These are phyloP conservation scores for Dryomyza anilis DNA, from an alignment of 2,888 invertebrate genomes.

Conservation along the genomic window DNA sequence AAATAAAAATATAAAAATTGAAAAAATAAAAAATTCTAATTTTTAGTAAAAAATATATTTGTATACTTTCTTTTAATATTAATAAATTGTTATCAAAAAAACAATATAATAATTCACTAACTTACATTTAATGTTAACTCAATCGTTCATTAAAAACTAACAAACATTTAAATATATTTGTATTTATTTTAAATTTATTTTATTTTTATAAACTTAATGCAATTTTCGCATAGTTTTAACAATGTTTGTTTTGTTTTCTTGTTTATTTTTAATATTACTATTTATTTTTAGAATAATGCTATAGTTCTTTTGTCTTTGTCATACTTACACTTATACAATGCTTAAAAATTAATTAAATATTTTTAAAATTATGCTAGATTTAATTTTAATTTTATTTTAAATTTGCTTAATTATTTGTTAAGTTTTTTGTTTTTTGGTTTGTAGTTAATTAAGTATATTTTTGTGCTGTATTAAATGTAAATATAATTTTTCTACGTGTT, in stretches of 20 bases:
- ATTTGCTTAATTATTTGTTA: conserved; percentile 16
- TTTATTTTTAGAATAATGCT: conserved; percentile 12
- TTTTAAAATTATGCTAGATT: background rate
- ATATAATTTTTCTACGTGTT: conserved; percentile 25
- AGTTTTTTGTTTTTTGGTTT: background rate
- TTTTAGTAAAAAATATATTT: too few relatives aligned
- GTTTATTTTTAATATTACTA: conserved; percentile 15
- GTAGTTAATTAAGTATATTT: conserved; percentile 1
- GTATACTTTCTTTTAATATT: too few relatives aligned
- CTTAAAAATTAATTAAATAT: too few relatives aligned
- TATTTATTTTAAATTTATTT: too few relatives aligned
- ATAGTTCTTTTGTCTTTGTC: background rate
- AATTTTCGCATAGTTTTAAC: too few relatives aligned
- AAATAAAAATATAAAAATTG: background rate
- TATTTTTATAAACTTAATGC: too few relatives aligned
- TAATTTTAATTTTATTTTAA: background rate
- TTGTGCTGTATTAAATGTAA: conserved; percentile 24
- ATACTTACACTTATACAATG: background rate
- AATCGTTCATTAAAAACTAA: background rate
- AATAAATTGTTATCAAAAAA: too few relatives aligned
- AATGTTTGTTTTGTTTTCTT: too few relatives aligned
- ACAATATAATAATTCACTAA: too few relatives aligned
- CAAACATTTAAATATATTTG: too few relatives aligned
- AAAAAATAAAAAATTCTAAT: too few relatives aligned
- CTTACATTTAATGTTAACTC: background rate